Conservation (phyloP, 2,888 invertebrate species). For the Andrena fulva region DNA sequence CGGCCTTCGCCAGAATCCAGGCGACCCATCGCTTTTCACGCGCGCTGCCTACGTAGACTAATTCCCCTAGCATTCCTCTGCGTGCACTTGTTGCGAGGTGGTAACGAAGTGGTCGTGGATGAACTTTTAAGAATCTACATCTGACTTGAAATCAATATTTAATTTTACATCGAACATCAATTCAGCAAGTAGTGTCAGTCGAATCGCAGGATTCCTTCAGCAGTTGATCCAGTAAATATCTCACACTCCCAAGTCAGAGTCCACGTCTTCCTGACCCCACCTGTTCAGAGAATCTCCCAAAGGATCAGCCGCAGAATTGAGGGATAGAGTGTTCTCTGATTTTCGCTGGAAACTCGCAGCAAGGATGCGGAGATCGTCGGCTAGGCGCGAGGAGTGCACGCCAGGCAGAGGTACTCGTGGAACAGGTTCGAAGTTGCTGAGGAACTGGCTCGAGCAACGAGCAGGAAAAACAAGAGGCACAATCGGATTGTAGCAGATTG, state of each 20-base stretch:
- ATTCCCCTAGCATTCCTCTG: too few relatives aligned
- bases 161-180: too few relatives aligned
- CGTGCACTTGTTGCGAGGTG: too few relatives aligned
- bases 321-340: neutral
- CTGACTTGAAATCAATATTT: too few relatives aligned
- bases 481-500: constrained; percentile 80
- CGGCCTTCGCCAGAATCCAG: neutral
- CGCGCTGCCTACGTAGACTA: neutral
- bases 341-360: constrained; percentile 25
- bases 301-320: neutral
- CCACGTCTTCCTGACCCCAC: too few relatives aligned
- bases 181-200: too few relatives aligned
- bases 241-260: neutral
- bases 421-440: constrained; percentile 82
- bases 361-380: neutral
- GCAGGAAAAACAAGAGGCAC: constrained; percentile 82
- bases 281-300: neutral
- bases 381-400: constrained; percentile 37
- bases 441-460: constrained; percentile 77
- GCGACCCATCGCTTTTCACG: neutral
- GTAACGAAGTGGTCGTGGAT: too few relatives aligned
- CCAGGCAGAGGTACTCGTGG: constrained; percentile 70
- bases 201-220: too few relatives aligned
- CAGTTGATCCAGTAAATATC: too few relatives aligned
- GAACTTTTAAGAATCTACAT: too few relatives aligned